These are phyloP conservation scores for Scytalopus superciliaris DNA, from an alignment of 2,113 vertebrate species.

Conservation along the genomic window DNA sequence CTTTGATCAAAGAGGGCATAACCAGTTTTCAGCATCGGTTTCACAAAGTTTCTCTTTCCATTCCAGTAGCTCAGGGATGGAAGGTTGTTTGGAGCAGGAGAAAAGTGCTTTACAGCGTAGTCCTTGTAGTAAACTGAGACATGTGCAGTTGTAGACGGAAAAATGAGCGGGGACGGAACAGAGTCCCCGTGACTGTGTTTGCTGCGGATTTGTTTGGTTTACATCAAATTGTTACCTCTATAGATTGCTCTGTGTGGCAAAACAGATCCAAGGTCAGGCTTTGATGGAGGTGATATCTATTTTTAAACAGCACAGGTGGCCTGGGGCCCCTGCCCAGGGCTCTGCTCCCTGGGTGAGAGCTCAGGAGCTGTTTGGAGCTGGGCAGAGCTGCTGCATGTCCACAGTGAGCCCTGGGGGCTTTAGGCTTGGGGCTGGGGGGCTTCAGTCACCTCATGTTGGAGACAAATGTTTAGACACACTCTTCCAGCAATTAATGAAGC, in stretches of 20 bases:
- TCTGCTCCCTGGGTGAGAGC: neutral
- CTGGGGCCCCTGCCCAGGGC: neutral
- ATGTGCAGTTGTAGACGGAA: neutral
- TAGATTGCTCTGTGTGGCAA: neutral
- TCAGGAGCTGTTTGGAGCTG: neutral
- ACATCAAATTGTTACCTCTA: neutral
- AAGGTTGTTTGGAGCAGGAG: neutral
- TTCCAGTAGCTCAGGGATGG: neutral
- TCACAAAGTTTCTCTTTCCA: neutral
- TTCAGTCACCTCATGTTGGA: neutral
- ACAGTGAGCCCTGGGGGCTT: rapidly evolving
- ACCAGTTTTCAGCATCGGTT: neutral
- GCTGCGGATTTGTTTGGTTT: neutral
- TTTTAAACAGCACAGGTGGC: conserved; percentile 35
- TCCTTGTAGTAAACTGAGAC: rapidly evolving
- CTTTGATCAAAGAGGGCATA: neutral
- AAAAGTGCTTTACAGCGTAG: neutral
- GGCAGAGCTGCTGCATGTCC: rapidly evolving
- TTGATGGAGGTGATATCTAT: neutral
- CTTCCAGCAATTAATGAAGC: neutral
- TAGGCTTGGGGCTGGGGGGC: neutral
- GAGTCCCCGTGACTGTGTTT: neutral
- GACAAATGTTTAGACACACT: rapidly evolving
- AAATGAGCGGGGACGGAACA: rapidly evolving
- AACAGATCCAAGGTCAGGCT: neutral